A percentile compares a stretch with the other conserved stretches of the same genome.
These are phyloP conservation scores for Geotrupes spiniger DNA, from an alignment of 2,888 invertebrate species.

Conservation along the genomic window DNA sequence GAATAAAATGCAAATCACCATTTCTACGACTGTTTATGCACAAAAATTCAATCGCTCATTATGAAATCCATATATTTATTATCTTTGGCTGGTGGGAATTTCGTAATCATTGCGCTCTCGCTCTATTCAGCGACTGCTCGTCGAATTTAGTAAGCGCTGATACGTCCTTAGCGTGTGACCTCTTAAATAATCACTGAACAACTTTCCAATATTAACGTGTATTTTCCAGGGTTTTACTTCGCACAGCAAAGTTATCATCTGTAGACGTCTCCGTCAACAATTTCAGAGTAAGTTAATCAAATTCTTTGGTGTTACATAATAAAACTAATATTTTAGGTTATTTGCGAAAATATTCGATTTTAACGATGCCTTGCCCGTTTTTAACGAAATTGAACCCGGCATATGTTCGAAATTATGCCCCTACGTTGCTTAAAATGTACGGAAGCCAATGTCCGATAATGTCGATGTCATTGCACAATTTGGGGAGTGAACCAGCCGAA, in stretches of 20 bases:
- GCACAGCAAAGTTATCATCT: not conserved
- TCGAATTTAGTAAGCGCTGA: too few relatives aligned
- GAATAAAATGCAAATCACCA: too few relatives aligned
- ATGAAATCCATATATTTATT: too few relatives aligned
- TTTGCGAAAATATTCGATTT: constrained; percentile 17
- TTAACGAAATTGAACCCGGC: constrained; percentile 74
- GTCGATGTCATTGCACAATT: constrained; percentile 53
- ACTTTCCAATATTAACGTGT: not conserved
- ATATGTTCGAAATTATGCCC: constrained; percentile 80
- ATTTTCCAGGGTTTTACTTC: constrained; percentile 2
- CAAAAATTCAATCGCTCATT: too few relatives aligned
- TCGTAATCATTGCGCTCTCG: too few relatives aligned
- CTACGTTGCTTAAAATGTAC: constrained; percentile 73
- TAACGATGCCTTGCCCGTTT: constrained; percentile 85
- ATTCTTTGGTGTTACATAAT: not conserved
- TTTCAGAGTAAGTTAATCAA: constrained; percentile 1
- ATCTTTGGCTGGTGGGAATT: too few relatives aligned
- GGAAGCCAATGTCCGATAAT: constrained; percentile 79
- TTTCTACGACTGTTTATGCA: too few relatives aligned
- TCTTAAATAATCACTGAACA: too few relatives aligned
- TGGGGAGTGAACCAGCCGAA: constrained; percentile 46
- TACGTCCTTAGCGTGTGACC: too few relatives aligned
- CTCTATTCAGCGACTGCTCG: too few relatives aligned
- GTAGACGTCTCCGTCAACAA: not conserved
- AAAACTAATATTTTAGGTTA: constrained; percentile 9